phyloP scores from a whole-genome alignment of 2,113 vertebrate species.

The Burhinus oedicnemus region DNA sequence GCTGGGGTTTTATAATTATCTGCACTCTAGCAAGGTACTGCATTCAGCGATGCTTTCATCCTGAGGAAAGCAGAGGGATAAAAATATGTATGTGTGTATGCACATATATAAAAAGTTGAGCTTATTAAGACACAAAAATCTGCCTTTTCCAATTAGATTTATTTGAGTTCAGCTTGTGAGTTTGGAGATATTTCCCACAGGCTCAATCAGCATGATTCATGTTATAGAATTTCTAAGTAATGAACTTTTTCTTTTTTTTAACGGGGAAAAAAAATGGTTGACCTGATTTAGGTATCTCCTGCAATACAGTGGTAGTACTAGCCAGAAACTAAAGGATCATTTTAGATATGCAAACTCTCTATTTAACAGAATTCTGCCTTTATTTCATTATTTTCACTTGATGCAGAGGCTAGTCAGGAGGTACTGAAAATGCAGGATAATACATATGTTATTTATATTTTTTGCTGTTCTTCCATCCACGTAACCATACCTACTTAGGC shows the following conservation, averaged over 20 bases:
- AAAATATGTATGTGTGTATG: background rate
- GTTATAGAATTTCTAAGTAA: slow-evolving; percentile 25
- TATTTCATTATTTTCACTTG: background rate
- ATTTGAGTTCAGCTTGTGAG: background rate
- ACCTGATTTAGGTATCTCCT: slow-evolving; percentile 21
- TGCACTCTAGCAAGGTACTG: background rate
- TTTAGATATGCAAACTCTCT: background rate
- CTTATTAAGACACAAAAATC: slow-evolving; percentile 25
- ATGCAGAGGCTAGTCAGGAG: background rate
- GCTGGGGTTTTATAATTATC: background rate
- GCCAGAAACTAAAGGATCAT: background rate
- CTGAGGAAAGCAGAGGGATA: background rate
- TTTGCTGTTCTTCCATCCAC: background rate
- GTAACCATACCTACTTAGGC: background rate
- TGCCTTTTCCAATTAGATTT: background rate
- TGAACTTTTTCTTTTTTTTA: background rate
- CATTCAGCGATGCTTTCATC: background rate
- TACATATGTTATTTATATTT: background rate
- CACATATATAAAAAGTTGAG: background rate
- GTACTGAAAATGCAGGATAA: background rate
- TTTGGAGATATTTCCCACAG: slow-evolving; percentile 48
- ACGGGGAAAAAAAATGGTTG: background rate
- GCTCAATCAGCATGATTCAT: background rate
- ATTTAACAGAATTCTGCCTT: background rate
- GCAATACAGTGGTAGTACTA: background rate